Conservation (phyloP, 2,797 vertebrate genomes). For the Sciurus vulgaris region DNA sequence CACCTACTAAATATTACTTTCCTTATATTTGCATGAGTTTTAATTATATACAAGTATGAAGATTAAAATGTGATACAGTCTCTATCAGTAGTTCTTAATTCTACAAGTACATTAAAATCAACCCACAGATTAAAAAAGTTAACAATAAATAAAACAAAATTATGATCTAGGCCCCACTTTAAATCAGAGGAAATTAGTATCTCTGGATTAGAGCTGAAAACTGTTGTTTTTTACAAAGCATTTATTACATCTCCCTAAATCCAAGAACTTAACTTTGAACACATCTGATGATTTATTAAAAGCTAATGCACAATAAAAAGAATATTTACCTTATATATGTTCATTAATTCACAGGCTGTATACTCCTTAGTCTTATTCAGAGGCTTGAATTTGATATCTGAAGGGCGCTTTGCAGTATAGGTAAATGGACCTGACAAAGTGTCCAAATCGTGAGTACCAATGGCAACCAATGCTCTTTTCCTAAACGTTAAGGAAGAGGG, state of each 20-base stretch:
- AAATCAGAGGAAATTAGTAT: neutral
- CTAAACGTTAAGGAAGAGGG: slow-evolving; percentile 84
- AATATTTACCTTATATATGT: slow-evolving; percentile 93
- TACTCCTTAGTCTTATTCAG: slow-evolving; percentile 95
- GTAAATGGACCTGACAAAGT: slow-evolving; percentile 96
- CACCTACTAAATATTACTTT: neutral
- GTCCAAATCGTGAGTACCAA: slow-evolving; percentile 97
- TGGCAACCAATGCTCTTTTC: slow-evolving; percentile 96
- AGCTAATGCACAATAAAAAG: neutral
- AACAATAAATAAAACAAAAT: neutral
- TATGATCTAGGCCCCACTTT: neutral
- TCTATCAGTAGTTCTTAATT: slow-evolving; percentile 6
- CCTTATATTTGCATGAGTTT: neutral
- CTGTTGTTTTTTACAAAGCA: neutral
- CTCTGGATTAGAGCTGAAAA: neutral
- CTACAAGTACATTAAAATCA: neutral
- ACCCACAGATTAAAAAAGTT: neutral
- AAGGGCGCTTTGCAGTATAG: slow-evolving; percentile 94
- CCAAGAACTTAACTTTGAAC: neutral
- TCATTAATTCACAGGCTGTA: slow-evolving; percentile 95
- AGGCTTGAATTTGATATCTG: slow-evolving; percentile 95
- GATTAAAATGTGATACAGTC: neutral
- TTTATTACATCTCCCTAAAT: neutral
- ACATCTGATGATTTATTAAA: neutral
- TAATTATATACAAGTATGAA: neutral